Evolutionary conservation across 2,888 invertebrate genomes (phyloP).

Genomic region (Cheilosia vulpina): DNA sequence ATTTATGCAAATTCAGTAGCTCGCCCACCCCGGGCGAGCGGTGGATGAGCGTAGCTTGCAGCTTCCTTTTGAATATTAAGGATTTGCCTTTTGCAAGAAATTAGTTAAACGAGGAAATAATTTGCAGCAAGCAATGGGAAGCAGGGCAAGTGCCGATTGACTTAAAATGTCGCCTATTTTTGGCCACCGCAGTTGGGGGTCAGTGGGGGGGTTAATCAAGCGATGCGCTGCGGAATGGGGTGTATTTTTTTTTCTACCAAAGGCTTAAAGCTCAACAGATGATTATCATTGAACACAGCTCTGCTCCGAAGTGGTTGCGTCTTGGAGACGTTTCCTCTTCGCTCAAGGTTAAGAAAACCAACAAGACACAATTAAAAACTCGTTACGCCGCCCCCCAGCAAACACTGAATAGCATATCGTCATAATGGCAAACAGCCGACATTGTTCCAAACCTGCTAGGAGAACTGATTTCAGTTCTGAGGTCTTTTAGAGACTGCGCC

Average conservation of each 20-base stretch:
- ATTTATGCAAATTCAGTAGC: constrained; percentile 64
- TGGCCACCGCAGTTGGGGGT: constrained; percentile 9
- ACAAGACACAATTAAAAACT: constrained; percentile 24
- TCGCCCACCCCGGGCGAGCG: constrained; percentile 40
- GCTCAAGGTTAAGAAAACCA: not conserved
- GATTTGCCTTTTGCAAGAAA: constrained; percentile 54
- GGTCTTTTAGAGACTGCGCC: constrained; percentile 5
- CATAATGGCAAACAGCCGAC: constrained; percentile 24
- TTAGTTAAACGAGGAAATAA: constrained; percentile 72
- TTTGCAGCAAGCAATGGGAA: constrained; percentile 14
- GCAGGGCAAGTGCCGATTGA: not conserved
- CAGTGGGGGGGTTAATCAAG: not conserved
- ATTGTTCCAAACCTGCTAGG: not conserved
- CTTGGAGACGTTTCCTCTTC: not conserved
- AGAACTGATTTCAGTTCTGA: constrained; percentile 5
- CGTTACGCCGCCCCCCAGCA: not conserved
- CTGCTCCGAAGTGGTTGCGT: no score
- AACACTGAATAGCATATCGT: constrained; percentile 1
- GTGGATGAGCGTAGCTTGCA: not conserved
- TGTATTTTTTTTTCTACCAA: not conserved
- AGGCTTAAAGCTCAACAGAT: not conserved
- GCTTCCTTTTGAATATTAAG: constrained; percentile 24
- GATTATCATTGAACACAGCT: no score
- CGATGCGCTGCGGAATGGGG: not conserved
- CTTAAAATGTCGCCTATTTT: constrained; percentile 48